Percentiles rank a stretch among this genome's conserved stretches.
Evolutionary conservation across 2,888 invertebrate species (phyloP).

Genomic region (Cheilosia urbana): DNA sequence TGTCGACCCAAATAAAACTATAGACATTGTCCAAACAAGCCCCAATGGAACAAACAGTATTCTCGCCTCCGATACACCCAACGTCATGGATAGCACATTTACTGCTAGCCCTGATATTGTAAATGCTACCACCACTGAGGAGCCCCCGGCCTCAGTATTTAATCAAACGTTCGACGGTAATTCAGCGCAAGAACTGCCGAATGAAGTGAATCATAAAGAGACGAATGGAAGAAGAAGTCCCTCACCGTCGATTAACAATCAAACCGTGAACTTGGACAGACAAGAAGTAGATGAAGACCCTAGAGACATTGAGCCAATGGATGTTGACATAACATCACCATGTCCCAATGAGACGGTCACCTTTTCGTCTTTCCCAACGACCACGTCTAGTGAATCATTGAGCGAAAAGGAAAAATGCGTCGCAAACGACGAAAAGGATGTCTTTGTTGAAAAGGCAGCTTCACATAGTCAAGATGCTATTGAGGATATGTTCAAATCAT

Average conservation of each 20-base stretch:
- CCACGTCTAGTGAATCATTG: conserved; percentile 29
- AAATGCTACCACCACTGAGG: conserved; percentile 32
- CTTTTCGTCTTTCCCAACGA: conserved; percentile 72
- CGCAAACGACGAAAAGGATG: conserved; percentile 80
- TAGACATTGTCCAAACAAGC: conserved; percentile 29
- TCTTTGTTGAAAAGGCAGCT: conserved; percentile 79
- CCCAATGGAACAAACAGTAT: conserved; percentile 8
- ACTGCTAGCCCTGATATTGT: conserved; percentile 29
- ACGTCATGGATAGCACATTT: conserved; percentile 59
- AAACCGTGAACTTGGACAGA: conserved; percentile 58
- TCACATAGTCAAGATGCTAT: conserved; percentile 76
- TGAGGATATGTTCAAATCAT: conserved; percentile 79
- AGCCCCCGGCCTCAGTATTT: not conserved
- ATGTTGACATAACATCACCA: conserved; percentile 78
- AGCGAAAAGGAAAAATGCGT: conserved; percentile 80
- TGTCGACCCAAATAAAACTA: conserved; percentile 11
- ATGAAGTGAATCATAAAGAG: not conserved
- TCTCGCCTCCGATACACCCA: not conserved
- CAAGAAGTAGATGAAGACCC: conserved; percentile 20
- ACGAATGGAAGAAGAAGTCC: conserved; percentile 4
- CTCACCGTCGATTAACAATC: conserved; percentile 49
- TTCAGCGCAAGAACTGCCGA: conserved; percentile 1
- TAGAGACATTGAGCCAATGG: conserved; percentile 79
- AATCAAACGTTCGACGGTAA: conserved; percentile 57
- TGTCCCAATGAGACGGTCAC: conserved; percentile 72